A percentile compares a stretch with the other conserved stretches of the same genome.
phyloP scores from a whole-genome alignment of 2,888 invertebrate species.

The Chirona hameri region DNA sequence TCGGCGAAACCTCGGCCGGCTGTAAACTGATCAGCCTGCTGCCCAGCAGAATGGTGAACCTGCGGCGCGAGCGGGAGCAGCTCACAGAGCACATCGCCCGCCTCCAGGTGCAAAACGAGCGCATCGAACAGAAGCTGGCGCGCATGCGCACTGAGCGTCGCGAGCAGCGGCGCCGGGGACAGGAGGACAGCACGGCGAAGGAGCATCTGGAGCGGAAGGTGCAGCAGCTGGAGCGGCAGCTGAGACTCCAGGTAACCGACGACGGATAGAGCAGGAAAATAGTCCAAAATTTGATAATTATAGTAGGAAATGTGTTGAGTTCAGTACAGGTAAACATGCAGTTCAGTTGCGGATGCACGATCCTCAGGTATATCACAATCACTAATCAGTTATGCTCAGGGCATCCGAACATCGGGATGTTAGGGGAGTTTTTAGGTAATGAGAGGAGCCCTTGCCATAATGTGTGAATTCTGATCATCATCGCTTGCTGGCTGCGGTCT shows the following conservation, averaged over 20 bases:
- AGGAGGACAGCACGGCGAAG: conserved; percentile 33
- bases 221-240: conserved; percentile 35
- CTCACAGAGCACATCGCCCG: conserved; percentile 34
- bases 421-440: too few relatives aligned
- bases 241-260: background rate
- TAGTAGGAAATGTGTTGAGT: too few relatives aligned
- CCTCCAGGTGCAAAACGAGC: conserved; percentile 34
- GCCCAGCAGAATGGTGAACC: conserved; percentile 38
- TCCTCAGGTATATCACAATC: too few relatives aligned
- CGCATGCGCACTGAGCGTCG: background rate
- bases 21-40: conserved; percentile 37
- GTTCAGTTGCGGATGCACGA: too few relatives aligned
- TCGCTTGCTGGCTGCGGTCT: too few relatives aligned
- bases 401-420: too few relatives aligned
- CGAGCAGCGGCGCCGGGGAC: conserved; percentile 6
- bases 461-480: too few relatives aligned
- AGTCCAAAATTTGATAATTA: too few relatives aligned
- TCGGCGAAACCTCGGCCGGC: conserved; percentile 33
- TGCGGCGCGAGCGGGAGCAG: conserved; percentile 36
- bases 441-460: too few relatives aligned
- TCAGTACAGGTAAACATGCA: too few relatives aligned
- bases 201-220: conserved; percentile 37
- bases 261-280: too few relatives aligned
- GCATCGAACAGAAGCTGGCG: background rate
- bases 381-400: too few relatives aligned